Conservation (phyloP, 2,888 invertebrate species). For the Ophioninae sp. region DNA sequence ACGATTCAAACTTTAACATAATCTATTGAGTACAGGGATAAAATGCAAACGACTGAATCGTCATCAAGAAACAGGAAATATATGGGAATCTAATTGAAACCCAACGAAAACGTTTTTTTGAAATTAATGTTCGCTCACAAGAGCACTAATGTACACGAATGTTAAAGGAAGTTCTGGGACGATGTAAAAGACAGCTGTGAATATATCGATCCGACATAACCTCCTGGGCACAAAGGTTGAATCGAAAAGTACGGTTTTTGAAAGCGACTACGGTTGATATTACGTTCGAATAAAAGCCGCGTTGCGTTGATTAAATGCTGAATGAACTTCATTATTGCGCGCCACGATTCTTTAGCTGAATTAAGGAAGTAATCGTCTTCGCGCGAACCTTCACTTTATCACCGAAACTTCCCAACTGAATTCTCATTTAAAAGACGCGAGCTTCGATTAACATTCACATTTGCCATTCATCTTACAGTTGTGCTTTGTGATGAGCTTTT, state of each 20-base stretch:
- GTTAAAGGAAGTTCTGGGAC: neutral
- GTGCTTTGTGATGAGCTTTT: neutral
- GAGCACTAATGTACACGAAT: neutral
- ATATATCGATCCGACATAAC: neutral
- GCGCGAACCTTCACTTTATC: neutral
- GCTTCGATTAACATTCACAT: neutral
- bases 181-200: neutral
- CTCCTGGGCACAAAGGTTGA: neutral
- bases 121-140: too few species aligned
- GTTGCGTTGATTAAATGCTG: neutral
- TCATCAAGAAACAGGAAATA: too few species aligned
- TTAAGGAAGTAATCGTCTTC: neutral
- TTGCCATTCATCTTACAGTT: neutral
- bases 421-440: neutral
- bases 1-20: too few species aligned
- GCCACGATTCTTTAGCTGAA: neutral
- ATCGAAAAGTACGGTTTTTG: neutral
- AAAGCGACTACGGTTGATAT: neutral
- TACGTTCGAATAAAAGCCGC: neutral
- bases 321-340: neutral
- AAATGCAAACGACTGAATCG: too few species aligned
- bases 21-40: too few species aligned
- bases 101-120: too few species aligned
- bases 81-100: too few species aligned
- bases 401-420: neutral